Conservation (phyloP, 2,888 invertebrate genomes). For the Liodrosophila aerea region DNA sequence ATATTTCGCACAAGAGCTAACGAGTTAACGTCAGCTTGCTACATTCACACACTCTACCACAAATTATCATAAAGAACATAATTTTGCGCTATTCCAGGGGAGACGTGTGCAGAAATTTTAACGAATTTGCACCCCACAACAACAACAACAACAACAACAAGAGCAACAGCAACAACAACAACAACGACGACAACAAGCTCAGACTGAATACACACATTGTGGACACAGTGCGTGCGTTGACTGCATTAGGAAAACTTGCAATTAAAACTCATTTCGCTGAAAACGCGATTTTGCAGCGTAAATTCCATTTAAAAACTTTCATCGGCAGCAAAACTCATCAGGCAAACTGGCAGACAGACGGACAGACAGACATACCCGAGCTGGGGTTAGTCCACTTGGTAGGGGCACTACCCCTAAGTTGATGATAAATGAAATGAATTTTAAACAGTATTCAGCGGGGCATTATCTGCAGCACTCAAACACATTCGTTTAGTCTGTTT, state of each 20-base stretch:
- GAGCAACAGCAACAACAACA: constrained; percentile 13
- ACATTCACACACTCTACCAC: constrained; percentile 7
- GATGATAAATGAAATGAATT: constrained; percentile 75
- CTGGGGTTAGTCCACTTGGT: background rate
- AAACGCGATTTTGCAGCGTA: constrained; percentile 72
- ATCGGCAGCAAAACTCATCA: constrained; percentile 58
- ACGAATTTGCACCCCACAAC: constrained; percentile 30
- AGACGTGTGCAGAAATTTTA: constrained; percentile 56
- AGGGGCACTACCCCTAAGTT: constrained; percentile 28
- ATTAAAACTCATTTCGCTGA: constrained; percentile 77
- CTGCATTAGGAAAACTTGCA: constrained; percentile 75
- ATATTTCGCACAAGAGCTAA: constrained; percentile 5
- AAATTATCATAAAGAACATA: constrained; percentile 75
- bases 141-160: constrained; percentile 12
- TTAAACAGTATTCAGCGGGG: constrained; percentile 66
- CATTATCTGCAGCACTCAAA: constrained; percentile 47
- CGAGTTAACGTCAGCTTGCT: constrained; percentile 23
- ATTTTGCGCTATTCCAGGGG: constrained; percentile 63
- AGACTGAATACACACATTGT: background rate
- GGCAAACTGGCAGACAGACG: constrained; percentile 5
- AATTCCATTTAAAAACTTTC: constrained; percentile 71
- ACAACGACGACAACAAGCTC: constrained; percentile 5
- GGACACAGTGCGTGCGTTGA: constrained; percentile 50
- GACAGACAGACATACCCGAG: constrained; percentile 1
- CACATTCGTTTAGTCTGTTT: constrained; percentile 13